These are phyloP conservation scores for Petrocephalus schoutedeni DNA, from an alignment of 2,797 vertebrate species.

Conservation along the genomic window DNA sequence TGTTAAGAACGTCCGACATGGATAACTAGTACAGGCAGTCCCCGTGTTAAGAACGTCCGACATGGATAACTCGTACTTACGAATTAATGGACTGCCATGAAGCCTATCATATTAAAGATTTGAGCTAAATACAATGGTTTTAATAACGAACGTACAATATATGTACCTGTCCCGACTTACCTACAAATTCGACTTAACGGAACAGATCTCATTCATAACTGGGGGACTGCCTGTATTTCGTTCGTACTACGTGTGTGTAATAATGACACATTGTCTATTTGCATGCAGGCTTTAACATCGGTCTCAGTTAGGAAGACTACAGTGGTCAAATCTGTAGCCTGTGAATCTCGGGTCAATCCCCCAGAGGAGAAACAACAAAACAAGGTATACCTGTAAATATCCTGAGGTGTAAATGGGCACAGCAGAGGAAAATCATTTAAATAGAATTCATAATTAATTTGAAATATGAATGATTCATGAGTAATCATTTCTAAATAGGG, in stretches of 20 bases:
- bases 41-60: no score
- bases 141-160: not conserved
- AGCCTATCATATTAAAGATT: not conserved
- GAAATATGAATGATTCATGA: constrained; percentile 10
- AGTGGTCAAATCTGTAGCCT: not conserved
- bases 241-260: not conserved
- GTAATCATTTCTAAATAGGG: not conserved
- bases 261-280: not conserved
- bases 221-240: not conserved
- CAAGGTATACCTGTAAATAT: not conserved
- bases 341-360: not conserved
- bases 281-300: not conserved
- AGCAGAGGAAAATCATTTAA: not conserved
- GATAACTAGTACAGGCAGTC: not conserved
- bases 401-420: not conserved
- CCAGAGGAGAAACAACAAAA: not conserved
- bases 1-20: not conserved
- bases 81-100: not conserved
- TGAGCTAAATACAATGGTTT: not conserved
- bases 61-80: not conserved
- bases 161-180: not conserved
- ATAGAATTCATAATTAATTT: constrained; percentile 5
- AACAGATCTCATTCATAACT: not conserved
- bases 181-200: not conserved
- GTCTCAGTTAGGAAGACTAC: not conserved